Evolutionary conservation across 2,888 invertebrate species (phyloP).

Genomic region (Polymixis flavicincta): DNA sequence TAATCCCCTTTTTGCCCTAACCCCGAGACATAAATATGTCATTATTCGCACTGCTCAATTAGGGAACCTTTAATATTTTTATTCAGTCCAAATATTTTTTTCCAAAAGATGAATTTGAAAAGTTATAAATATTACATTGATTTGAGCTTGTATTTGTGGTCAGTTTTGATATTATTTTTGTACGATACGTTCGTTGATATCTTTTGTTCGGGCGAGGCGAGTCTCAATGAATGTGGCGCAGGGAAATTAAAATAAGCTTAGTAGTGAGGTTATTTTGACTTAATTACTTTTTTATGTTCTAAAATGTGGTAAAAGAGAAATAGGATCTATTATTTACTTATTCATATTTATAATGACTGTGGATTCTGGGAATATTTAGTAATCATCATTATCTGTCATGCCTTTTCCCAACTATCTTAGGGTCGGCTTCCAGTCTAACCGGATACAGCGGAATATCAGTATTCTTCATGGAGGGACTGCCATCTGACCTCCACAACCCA

Average conservation of each 20-base stretch:
- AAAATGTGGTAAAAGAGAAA: neutral
- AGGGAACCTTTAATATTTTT: constrained; percentile 65
- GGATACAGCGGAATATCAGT: no score
- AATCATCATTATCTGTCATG: no score
- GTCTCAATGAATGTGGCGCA: neutral
- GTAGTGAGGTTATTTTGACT: neutral
- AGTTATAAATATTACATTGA: constrained; percentile 66
- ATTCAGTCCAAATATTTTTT: constrained; percentile 36
- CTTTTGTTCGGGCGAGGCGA: constrained; percentile 41
- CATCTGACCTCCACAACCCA: no score
- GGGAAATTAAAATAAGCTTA: neutral
- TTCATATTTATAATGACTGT: neutral
- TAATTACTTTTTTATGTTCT: neutral
- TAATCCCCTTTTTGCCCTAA: constrained; percentile 74
- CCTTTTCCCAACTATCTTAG: no score
- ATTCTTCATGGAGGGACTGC: no score
- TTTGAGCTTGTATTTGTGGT: constrained; percentile 51
- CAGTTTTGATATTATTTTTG: constrained; percentile 49
- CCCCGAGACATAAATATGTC: constrained; percentile 84
- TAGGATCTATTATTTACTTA: neutral
- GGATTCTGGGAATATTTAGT: no score
- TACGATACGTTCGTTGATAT: constrained; percentile 40
- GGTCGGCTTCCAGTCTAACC: no score
- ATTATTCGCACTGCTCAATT: constrained; percentile 88
- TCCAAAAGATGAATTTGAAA: constrained; percentile 64